These are phyloP conservation scores for Linepithema humile DNA, from an alignment of 1,140 invertebrate genomes.

Conservation along the genomic window DNA sequence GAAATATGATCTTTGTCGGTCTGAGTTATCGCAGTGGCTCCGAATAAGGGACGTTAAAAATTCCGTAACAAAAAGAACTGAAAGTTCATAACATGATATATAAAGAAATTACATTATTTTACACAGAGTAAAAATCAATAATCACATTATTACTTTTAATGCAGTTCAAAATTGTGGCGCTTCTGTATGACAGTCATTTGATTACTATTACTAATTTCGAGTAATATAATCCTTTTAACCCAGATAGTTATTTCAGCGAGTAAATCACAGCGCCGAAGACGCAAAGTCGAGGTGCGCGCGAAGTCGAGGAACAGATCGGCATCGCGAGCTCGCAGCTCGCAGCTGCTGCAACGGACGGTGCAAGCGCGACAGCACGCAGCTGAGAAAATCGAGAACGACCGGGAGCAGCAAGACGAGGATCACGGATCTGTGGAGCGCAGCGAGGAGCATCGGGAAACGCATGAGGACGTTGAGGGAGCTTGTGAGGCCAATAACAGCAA, in stretches of 20 bases:
- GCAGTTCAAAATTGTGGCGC: not conserved
- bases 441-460: not conserved
- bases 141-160: not conserved
- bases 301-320: constrained; percentile 13
- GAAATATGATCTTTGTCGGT: not conserved
- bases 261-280: not conserved
- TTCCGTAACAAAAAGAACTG: not conserved
- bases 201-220: not conserved
- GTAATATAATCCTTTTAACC: not conserved
- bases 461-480: not conserved
- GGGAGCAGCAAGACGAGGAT: constrained; percentile 17
- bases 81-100: too few species aligned
- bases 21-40: not conserved
- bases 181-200: not conserved
- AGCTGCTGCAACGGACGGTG: not conserved
- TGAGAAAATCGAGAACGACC: constrained; percentile 26
- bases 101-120: not conserved
- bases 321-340: constrained; percentile 13
- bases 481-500: constrained; percentile 44
- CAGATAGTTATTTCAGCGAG: not conserved
- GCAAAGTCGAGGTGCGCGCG: not conserved
- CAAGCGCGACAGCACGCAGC: constrained; percentile 11
- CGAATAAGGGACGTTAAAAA: not conserved
- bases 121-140: not conserved
- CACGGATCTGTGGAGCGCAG: not conserved